Percentiles rank a stretch among this genome's conserved stretches.
Conservation (phyloP, 2,797 vertebrate genomes). For the Poliocrania exsul region DNA sequence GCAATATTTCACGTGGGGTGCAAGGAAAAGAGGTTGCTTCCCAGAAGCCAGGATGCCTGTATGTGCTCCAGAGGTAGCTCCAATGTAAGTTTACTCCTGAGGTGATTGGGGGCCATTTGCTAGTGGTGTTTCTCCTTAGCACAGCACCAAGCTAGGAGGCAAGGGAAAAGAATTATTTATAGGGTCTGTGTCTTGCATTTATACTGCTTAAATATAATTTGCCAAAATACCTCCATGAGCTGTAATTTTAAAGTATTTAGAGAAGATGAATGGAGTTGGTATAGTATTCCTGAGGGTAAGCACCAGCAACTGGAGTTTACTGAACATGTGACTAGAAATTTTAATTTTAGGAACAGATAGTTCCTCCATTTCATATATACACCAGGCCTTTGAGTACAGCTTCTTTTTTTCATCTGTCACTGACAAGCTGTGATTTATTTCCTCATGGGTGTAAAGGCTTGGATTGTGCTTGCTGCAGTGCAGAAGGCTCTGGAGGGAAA, state of each 20-base stretch:
- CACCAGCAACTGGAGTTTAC: background rate
- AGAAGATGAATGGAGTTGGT: background rate
- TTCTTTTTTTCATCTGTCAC: conserved; percentile 1
- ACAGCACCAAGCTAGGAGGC: background rate
- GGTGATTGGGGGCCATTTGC: background rate
- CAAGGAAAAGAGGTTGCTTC: background rate
- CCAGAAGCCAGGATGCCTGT: background rate
- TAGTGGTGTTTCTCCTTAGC: background rate
- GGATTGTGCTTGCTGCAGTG: background rate
- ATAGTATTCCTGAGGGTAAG: background rate
- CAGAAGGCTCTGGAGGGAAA: conserved; percentile 5
- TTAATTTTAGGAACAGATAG: background rate
- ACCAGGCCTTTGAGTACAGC: background rate
- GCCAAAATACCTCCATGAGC: background rate
- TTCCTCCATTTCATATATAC: background rate
- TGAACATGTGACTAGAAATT: background rate
- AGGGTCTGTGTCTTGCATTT: background rate
- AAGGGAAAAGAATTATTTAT: background rate
- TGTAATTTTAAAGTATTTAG: conserved; percentile 3
- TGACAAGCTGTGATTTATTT: conserved; percentile 53
- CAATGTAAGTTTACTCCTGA: background rate
- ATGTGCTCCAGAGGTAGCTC: background rate
- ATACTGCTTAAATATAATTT: background rate
- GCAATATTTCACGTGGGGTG: background rate
- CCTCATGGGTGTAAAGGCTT: conserved; percentile 8